Percentiles rank a stretch among this genome's conserved stretches.
Evolutionary conservation across 2,113 vertebrate genomes (phyloP).

Genomic region (Rhabdornis inornatus): DNA sequence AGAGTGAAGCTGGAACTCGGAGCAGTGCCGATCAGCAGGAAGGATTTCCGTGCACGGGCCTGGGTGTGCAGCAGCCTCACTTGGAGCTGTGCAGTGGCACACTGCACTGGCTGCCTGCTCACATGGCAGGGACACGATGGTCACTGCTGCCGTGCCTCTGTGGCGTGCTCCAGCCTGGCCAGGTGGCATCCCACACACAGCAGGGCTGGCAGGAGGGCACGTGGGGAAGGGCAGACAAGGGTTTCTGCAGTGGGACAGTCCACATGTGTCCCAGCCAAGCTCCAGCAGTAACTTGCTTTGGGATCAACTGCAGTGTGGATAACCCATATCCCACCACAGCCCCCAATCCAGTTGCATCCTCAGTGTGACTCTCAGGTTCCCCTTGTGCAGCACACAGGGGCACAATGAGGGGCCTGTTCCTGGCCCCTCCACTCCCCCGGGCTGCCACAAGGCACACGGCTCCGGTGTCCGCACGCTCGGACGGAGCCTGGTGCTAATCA

Average conservation of each 20-base stretch:
- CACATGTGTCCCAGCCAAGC: fast-evolving
- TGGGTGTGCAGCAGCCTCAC: fast-evolving
- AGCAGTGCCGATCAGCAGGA: fast-evolving
- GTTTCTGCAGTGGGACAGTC: background rate
- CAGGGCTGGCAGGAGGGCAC: fast-evolving
- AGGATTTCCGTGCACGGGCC: fast-evolving
- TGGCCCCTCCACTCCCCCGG: fast-evolving
- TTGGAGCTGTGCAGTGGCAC: fast-evolving
- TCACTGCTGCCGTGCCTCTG: fast-evolving
- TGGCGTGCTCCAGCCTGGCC: fast-evolving
- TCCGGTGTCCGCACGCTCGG: background rate
- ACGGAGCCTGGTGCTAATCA: background rate
- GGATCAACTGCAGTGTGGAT: fast-evolving
- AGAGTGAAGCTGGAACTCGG: fast-evolving
- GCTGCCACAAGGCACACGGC: background rate
- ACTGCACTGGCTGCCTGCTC: background rate
- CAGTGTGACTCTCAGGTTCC: background rate
- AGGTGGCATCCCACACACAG: fast-evolving
- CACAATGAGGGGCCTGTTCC: background rate
- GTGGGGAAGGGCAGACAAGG: fast-evolving
- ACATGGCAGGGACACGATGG: fast-evolving
- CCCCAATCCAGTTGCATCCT: background rate
- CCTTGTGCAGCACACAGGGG: background rate
- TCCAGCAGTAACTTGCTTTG: background rate
- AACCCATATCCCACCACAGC: background rate